Percentiles rank a stretch among this genome's conserved stretches.
phyloP scores from a whole-genome alignment of 2,888 invertebrate genomes.

The Abscondita cerata region DNA sequence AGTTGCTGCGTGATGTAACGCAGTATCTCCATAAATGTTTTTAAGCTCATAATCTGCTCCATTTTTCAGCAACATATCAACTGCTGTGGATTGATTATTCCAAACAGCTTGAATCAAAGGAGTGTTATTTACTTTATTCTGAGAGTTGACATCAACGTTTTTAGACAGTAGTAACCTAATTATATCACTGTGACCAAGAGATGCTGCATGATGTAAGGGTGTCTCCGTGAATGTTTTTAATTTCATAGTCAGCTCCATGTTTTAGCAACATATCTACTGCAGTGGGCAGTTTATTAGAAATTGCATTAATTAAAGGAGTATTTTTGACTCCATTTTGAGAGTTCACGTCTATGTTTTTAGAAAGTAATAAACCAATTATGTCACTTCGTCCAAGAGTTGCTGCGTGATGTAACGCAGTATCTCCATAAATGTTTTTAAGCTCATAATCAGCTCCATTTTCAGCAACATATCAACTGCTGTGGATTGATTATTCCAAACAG shows the following conservation, averaged over 20 bases:
- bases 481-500: too few relatives aligned
- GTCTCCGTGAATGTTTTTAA: neutral
- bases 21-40: constrained; percentile 1
- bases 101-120: neutral
- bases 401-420: neutral
- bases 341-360: neutral
- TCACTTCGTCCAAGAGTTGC: neutral
- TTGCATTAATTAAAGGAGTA: neutral
- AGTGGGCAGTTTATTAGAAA: neutral
- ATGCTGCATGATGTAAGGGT: neutral
- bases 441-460: neutral
- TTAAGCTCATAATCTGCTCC: neutral
- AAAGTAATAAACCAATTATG: neutral
- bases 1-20: neutral
- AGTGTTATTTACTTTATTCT: neutral
- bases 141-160: neutral
- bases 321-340: neutral
- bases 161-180: neutral
- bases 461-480: too few relatives aligned
- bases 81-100: neutral
- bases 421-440: neutral
- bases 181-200: neutral
- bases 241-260: neutral
- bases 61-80: neutral
- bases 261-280: neutral